Percentiles rank a stretch among this genome's conserved stretches.
These are phyloP conservation scores for Ennomos fuscantarius DNA, from an alignment of 2,888 invertebrate genomes.

Conservation along the genomic window DNA sequence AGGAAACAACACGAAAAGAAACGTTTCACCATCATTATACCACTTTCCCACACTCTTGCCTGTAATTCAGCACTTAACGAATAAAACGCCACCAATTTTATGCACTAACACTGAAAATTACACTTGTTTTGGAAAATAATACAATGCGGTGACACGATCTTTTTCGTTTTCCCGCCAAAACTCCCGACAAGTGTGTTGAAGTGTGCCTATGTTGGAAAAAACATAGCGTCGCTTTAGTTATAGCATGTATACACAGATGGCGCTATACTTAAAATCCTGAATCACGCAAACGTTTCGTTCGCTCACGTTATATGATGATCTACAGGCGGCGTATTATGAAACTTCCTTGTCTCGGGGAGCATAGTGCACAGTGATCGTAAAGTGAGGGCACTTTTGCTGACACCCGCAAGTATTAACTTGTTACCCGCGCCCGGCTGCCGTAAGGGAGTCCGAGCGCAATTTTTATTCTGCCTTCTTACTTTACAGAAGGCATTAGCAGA, in stretches of 20 bases:
- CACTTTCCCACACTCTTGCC: no score
- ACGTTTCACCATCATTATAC: no score
- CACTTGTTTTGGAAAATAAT: no score
- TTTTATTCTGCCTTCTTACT: constrained; percentile 91
- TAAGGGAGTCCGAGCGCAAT: constrained; percentile 88
- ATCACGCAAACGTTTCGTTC: constrained; percentile 50
- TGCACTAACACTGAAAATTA: no score
- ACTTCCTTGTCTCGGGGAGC: constrained; percentile 95
- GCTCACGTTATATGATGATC: not conserved
- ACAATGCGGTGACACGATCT: no score
- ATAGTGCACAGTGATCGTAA: constrained; percentile 93
- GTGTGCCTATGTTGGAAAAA: no score
- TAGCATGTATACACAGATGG: constrained; percentile 12
- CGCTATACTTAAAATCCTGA: constrained; percentile 1
- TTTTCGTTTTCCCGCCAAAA: no score
- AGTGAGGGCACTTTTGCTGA: constrained; percentile 95
- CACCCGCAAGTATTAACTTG: constrained; percentile 84
- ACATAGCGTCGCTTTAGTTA: not conserved
- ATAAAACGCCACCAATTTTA: no score
- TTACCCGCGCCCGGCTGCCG: constrained; percentile 85
- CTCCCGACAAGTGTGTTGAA: no score
- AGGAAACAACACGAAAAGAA: no score
- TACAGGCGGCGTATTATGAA: not conserved
- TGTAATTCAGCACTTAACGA: no score
- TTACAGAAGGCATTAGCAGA: constrained; percentile 77